Evolutionary conservation across 2,888 invertebrate species (phyloP).

Genomic region (Oscheius sp.): DNA sequence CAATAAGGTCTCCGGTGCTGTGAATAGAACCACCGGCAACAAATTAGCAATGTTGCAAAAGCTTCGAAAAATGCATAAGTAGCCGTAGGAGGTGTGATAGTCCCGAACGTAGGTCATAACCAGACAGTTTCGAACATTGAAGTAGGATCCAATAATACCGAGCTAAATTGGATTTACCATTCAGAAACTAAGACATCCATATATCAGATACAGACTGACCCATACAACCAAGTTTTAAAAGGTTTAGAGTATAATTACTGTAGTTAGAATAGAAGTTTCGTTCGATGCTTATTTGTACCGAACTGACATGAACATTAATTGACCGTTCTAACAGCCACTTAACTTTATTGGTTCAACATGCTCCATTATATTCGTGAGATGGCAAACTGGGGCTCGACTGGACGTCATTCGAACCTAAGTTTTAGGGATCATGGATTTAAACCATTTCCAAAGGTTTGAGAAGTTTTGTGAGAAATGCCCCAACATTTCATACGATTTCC

Average conservation of each 20-base stretch:
- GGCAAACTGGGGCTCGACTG: too few relatives aligned
- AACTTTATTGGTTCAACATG: neutral
- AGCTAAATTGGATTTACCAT: neutral
- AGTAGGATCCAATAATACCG: constrained; percentile 12
- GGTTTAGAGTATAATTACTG: neutral
- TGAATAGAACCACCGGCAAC: constrained; percentile 15
- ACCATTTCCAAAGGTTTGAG: too few relatives aligned
- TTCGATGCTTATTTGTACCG: neutral
- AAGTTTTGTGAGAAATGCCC: too few relatives aligned
- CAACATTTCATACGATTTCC: too few relatives aligned
- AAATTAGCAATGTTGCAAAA: constrained; percentile 11
- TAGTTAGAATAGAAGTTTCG: neutral
- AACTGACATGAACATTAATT: neutral
- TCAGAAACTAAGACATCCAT: neutral
- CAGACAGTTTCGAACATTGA: constrained; percentile 7
- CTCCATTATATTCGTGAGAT: too few relatives aligned
- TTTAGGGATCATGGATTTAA: too few relatives aligned
- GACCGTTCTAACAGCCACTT: neutral
- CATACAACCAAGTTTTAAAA: neutral
- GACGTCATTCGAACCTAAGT: too few relatives aligned
- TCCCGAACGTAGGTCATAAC: constrained; percentile 1
- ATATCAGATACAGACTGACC: neutral
- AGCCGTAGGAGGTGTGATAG: constrained; percentile 20
- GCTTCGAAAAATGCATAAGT: constrained; percentile 13
- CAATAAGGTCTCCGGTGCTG: constrained; percentile 17